Conservation (phyloP, 2,113 vertebrate species). For the Passer domesticus region DNA sequence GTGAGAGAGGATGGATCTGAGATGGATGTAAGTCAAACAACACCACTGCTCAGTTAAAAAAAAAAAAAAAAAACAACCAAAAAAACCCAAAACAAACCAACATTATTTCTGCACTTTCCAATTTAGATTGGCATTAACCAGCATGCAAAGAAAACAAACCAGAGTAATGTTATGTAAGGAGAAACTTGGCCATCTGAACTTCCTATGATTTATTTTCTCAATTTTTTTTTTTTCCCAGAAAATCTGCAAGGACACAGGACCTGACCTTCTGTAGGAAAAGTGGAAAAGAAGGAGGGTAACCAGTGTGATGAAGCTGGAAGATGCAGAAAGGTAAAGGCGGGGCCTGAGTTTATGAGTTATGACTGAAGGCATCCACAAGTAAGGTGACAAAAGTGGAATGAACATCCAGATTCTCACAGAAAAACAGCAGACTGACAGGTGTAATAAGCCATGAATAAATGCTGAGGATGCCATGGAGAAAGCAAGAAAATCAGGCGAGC, state of each 20-base stretch:
- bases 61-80: background rate
- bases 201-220: background rate
- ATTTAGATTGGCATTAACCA: background rate
- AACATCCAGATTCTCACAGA: background rate
- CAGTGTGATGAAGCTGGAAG: background rate
- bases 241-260: background rate
- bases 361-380: background rate
- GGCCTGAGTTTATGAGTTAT: background rate
- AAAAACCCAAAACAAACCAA: no score
- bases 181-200: fast-evolving
- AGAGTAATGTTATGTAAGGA: background rate
- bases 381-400: background rate
- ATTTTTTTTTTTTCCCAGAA: background rate
- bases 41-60: background rate
- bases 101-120: background rate
- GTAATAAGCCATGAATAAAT: background rate
- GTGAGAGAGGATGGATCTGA: background rate
- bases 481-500: background rate
- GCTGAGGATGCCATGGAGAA: background rate
- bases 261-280: background rate
- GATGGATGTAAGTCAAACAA: background rate
- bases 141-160: background rate
- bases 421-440: background rate
- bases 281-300: background rate
- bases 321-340: background rate